Base-by-base conservation (phyloP, 1,140 invertebrate species). In the Portunus trituberculatus region DNA sequence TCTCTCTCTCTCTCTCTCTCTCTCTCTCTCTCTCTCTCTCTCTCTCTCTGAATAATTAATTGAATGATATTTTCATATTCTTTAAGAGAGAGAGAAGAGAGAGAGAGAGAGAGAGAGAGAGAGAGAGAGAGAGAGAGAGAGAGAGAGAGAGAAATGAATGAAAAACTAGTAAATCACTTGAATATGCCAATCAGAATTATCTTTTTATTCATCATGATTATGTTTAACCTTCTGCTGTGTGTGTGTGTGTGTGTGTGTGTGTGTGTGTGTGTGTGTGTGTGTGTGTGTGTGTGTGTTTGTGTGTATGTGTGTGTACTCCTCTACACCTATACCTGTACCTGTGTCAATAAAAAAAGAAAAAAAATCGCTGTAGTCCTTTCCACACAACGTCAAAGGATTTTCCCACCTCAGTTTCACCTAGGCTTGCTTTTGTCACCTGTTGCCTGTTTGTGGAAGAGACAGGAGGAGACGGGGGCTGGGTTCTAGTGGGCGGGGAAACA, bases 1-100 rank as follows among this genome's bases (percentile, higher is more conserved):
- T 76, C 67, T 76, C 67, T 76, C 67, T 76, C 67, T 76, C 67
- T 76, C 67, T 76, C 67, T 76, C 67, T 76, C 67, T 76, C 67
- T 76, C 67, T 76, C 67, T 76, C n/a, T 76, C n/a, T 76, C 52
- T 59, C 52, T 59, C 52, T 59, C 52, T 59, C 16, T 39, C 16
- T 59, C 52, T 59, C 52, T 59, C 52, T 39, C 39, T 39, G n/a
- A n/a, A n/a, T n/a, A n/a, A n/a, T n/a, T n/a, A n/a, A n/a, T n/a
- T n/a, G n/a, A n/a, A n/a, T n/a, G n/a, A n/a, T n/a, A n/a, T n/a
- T n/a, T n/a, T n/a, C n/a, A n/a, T n/a, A n/a, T n/a, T 59, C 12
- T 4, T 59, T 59, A 2, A n/a, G 20, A n/a, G 67, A 76, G 67
- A 76, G 67, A 76, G 67, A 76, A 76, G 67, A 76, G 67, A 76